A percentile compares a stretch with the other conserved stretches of the same genome.
phyloP scores from a whole-genome alignment of 37 sponge, comb jelly and placozoan genomes.

The Chondrilla cf. caribensis region DNA sequence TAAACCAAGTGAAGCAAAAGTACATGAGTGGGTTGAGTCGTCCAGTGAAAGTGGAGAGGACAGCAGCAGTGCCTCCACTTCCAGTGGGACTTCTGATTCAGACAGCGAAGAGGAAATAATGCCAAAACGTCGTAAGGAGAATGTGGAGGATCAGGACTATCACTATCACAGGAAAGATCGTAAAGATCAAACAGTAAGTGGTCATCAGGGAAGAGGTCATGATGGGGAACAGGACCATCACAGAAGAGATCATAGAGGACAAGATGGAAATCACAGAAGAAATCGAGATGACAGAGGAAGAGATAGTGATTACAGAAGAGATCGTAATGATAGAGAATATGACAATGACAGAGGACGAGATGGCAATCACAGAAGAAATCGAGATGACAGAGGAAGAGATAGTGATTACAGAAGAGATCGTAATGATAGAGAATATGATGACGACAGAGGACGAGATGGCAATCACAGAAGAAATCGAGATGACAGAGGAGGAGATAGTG shows the following conservation, averaged over 20 bases:
- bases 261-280: neutral
- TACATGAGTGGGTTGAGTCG: neutral
- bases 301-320: neutral
- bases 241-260: neutral
- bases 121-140: neutral
- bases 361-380: neutral
- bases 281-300: neutral
- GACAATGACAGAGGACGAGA: neutral
- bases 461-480: neutral
- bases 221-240: neutral
- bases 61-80: neutral
- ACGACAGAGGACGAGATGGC: neutral
- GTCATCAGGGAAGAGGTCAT: neutral
- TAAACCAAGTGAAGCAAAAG: neutral
- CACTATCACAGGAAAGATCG: neutral
- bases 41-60: neutral
- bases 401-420: neutral
- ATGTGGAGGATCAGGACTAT: neutral
- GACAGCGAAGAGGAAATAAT: neutral
- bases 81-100: neutral
- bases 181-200: neutral
- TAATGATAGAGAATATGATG: neutral
- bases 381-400: neutral
- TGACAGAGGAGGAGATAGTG: neutral
- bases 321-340: neutral